Evolutionary conservation across 2,797 vertebrate genomes (phyloP), one percentile per base, ranked within the genome.

Genomic region (Malurus leucopterus): DNA sequence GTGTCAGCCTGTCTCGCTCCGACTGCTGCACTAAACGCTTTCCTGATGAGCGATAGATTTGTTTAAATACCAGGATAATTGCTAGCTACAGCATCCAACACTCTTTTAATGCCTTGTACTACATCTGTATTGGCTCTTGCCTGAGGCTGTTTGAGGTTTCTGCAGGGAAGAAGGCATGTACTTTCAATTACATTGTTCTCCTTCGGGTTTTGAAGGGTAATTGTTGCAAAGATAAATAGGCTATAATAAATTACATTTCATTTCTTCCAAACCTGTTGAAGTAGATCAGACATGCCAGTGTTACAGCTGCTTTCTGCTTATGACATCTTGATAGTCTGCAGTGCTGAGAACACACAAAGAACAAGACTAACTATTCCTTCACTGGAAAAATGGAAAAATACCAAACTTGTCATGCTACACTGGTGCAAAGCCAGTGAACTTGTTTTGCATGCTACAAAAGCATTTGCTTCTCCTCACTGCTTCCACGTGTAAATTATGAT

Each of bases 51-150:
- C 96, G 83, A 97, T 98, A 97, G 98, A 98, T 97, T 97, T 96
- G 97, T 97, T 98, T 98, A 98, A 99, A 98, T 98, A 98, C 97
- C 95, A 68, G 96, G 93, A 90, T 99, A 98, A 99, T 99, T 98
- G 98, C 98, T 96, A 95, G 96, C 97, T 97, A 89, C 92, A 96
- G 93, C 96, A 97, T 94, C 95, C 95, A 96, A 95, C 94, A 81
- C 96, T 95, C 95, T 94, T 92, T 97, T 98, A 97, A 96, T 97
- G 97, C 98, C 98, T 98, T 98, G 98, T 98, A 98, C 96, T 97
- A 98, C 98, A 98, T 97, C 97, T 96, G 97, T 97, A 98, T 98
- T 98, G 98, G 97, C 97, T 97, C 92, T 94, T 96, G 98, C 98
- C 98, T 95, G 97, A 96, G 98, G 99, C 98, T 96, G 90, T 96